Evolutionary conservation across 2,888 invertebrate species (phyloP).

Genomic region (Onchidella celtica): DNA sequence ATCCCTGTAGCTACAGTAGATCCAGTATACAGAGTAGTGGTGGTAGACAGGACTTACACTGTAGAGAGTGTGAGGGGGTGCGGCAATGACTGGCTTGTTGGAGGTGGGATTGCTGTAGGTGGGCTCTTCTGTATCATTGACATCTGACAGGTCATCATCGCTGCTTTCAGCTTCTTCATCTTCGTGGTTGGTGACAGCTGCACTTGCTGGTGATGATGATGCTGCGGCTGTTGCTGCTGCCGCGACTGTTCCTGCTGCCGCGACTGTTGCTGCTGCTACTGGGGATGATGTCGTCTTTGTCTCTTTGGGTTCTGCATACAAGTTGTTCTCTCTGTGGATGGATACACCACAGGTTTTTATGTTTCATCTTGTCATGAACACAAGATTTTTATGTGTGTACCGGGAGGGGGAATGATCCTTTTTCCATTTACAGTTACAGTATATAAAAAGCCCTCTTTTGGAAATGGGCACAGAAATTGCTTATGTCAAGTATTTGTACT

Average conservation of each 20-base stretch:
- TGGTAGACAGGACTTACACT: not conserved
- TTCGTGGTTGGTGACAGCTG: not conserved
- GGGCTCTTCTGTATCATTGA: conserved; percentile 48
- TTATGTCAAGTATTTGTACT: too few relatives aligned
- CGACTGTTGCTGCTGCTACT: not conserved
- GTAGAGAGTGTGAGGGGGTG: conserved; percentile 14
- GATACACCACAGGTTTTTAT: not conserved
- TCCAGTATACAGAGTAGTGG: too few relatives aligned
- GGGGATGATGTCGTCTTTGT: not conserved
- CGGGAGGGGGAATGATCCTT: too few relatives aligned
- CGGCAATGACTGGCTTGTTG: not conserved
- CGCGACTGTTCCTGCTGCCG: not conserved
- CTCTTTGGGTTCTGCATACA: conserved; percentile 3
- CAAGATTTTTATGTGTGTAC: too few relatives aligned
- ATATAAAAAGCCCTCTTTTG: too few relatives aligned
- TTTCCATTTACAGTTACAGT: too few relatives aligned
- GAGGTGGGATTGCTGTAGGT: conserved; percentile 15
- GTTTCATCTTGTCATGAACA: too few relatives aligned
- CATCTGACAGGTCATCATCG: conserved; percentile 47
- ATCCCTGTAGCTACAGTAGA: too few relatives aligned
- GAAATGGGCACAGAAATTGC: too few relatives aligned
- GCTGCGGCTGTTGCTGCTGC: not conserved
- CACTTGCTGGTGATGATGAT: not conserved
- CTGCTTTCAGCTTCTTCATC: not conserved
- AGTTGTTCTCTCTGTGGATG: not conserved